Conservation (phyloP, 2,113 vertebrate genomes). For the Sterna hirundo region DNA sequence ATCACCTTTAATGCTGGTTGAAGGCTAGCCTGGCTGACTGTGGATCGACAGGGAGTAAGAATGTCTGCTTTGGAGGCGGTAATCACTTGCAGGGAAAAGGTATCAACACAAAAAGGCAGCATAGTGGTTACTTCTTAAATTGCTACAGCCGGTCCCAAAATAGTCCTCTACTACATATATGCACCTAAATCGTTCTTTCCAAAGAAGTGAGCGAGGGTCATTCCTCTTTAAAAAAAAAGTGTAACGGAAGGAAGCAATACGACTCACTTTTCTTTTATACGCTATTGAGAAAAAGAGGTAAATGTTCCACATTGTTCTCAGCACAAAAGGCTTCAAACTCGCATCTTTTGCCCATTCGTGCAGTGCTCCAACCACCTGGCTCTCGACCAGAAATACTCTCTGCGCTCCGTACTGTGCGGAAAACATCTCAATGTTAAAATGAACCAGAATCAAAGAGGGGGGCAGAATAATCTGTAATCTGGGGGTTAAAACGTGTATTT, state of each 20-base stretch:
- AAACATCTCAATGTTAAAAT: neutral
- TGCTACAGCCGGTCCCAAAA: neutral
- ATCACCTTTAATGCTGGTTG: slow-evolving; percentile 5
- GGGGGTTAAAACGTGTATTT: neutral
- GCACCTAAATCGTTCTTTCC: neutral
- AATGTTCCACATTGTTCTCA: neutral
- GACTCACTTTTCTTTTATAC: neutral
- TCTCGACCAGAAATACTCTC: neutral
- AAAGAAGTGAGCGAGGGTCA: neutral
- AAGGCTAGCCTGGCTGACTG: neutral
- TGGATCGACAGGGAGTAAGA: neutral
- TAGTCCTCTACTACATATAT: neutral
- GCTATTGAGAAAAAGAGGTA: neutral
- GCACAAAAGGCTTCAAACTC: neutral
- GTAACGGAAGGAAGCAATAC: neutral
- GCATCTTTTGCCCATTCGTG: neutral
- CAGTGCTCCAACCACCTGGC: neutral
- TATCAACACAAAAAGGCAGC: neutral
- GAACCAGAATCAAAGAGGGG: neutral
- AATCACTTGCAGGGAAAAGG: neutral
- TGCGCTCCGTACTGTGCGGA: neutral
- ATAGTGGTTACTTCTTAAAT: neutral
- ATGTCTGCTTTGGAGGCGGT: neutral
- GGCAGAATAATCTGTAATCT: neutral
- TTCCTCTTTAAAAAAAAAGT: neutral